Percentiles rank a stretch among this genome's conserved stretches.
Conservation (phyloP, 92 coral and sea anemone species). For the Pocillopora meandrina region DNA sequence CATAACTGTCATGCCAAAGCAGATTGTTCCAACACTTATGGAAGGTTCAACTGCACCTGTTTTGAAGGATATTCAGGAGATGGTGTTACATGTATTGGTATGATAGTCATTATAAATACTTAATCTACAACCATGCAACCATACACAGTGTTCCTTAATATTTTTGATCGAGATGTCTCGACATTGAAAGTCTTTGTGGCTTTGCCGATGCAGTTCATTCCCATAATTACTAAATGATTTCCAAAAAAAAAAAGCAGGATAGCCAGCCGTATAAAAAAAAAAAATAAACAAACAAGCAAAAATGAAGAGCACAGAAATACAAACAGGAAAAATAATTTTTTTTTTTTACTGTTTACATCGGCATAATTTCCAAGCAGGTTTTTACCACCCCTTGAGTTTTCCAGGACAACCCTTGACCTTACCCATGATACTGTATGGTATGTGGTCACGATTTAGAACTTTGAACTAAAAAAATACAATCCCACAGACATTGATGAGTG, state of each 20-base stretch:
- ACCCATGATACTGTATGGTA: no score
- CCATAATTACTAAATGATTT: not conserved
- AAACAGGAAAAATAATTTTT: no score
- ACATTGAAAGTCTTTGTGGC: no score
- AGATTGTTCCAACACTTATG: not conserved
- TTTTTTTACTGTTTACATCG: no score
- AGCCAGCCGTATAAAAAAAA: no score
- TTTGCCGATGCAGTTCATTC: not conserved
- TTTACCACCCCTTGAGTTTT: no score
- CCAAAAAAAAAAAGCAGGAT: not conserved
- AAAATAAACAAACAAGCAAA: no score
- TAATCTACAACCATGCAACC: not conserved
- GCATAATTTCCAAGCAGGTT: no score
- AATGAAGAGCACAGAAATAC: no score
- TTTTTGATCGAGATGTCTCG: no score
- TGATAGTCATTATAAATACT: not conserved
- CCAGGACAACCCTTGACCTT: no score
- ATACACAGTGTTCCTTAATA: not conserved
- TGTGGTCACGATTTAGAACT: no score
- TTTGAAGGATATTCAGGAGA: slow-evolving; percentile 18
- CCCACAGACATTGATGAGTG: not conserved
- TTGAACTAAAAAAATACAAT: not conserved
- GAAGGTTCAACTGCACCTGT: slow-evolving; percentile 10
- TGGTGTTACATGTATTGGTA: not conserved
- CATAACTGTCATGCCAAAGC: slow-evolving; percentile 14